A percentile compares a stretch with the other conserved stretches of the same genome.
Evolutionary conservation across 2,888 invertebrate species (phyloP).

Genomic region (Athripsodes cinereus): DNA sequence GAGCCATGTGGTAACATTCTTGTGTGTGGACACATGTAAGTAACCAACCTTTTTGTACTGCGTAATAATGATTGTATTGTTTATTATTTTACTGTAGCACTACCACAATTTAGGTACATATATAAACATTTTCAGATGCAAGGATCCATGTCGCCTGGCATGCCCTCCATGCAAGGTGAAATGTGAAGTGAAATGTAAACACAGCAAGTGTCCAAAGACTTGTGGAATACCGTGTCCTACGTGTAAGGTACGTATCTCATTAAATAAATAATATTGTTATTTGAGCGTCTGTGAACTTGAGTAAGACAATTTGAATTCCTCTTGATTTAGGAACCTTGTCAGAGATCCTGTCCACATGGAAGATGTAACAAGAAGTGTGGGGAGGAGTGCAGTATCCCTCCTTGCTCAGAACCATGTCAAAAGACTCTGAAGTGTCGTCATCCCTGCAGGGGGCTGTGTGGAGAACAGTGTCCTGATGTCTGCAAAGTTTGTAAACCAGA

Average conservation of each 20-base stretch:
- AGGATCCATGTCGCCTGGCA: conserved; percentile 48
- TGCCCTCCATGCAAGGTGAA: conserved; percentile 51
- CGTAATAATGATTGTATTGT: too few species aligned
- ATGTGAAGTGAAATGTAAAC: conserved; percentile 47
- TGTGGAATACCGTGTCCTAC: conserved; percentile 40
- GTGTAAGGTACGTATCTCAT: conserved; percentile 9
- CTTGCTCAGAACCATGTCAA: conserved; percentile 44
- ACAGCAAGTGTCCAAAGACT: conserved; percentile 44
- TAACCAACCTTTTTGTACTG: background rate
- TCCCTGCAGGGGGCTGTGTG: conserved; percentile 64
- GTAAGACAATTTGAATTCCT: too few species aligned
- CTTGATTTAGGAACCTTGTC: conserved; percentile 31
- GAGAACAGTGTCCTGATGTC: conserved; percentile 59
- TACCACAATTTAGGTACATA: too few species aligned
- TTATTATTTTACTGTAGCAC: too few species aligned
- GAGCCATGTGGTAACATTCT: conserved; percentile 50
- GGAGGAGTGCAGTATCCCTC: conserved; percentile 40
- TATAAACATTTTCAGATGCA: conserved; percentile 37
- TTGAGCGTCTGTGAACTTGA: too few species aligned
- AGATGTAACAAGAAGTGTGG: conserved; percentile 44
- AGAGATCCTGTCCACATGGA: conserved; percentile 44
- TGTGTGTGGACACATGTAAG: conserved; percentile 58
- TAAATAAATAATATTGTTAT: too few species aligned
- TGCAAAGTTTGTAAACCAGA: conserved; percentile 53
- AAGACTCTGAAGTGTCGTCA: conserved; percentile 49